phyloP scores from a whole-genome alignment of 2,797 vertebrate species.

The Sebastes minor region DNA sequence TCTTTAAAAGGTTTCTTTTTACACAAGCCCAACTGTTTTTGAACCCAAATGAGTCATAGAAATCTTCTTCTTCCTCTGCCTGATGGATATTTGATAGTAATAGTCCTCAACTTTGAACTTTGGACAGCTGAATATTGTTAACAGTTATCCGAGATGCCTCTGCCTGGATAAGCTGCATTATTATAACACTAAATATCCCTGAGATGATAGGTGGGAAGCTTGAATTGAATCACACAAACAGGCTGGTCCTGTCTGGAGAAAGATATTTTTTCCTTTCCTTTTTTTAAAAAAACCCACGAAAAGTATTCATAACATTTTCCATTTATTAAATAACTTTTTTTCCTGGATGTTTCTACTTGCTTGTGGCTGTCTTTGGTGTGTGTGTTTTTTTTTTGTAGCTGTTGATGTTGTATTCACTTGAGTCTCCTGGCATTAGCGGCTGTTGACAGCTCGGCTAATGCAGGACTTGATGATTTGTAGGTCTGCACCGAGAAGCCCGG shows the following conservation, averaged over 20 bases:
- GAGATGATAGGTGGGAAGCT: not conserved
- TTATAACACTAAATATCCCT: not conserved
- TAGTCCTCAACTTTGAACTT: not conserved
- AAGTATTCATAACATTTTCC: constrained; percentile 14
- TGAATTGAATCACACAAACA: constrained; percentile 46
- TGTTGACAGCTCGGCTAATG: constrained; percentile 73
- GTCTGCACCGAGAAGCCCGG: constrained; percentile 65
- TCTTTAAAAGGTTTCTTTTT: not conserved
- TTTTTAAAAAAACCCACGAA: constrained; percentile 11
- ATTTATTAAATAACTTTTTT: not conserved
- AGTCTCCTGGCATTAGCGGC: constrained; percentile 66
- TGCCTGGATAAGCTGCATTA: not conserved
- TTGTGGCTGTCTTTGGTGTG: constrained; percentile 23
- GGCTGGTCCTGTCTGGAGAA: constrained; percentile 71
- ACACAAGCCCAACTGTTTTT: not conserved
- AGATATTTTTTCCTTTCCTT: not conserved
- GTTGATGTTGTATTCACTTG: constrained; percentile 44
- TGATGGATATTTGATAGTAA: constrained; percentile 8
- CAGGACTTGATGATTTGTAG: constrained; percentile 76
- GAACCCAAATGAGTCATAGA: constrained; percentile 10
- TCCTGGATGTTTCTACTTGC: constrained; percentile 23
- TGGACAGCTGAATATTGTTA: not conserved
- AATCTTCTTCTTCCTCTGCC: constrained; percentile 5
- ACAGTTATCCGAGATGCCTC: not conserved
- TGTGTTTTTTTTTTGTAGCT: constrained; percentile 27